Evolutionary conservation across 2,797 vertebrate genomes (phyloP).

Genomic region (Taeniopygia guttata): DNA sequence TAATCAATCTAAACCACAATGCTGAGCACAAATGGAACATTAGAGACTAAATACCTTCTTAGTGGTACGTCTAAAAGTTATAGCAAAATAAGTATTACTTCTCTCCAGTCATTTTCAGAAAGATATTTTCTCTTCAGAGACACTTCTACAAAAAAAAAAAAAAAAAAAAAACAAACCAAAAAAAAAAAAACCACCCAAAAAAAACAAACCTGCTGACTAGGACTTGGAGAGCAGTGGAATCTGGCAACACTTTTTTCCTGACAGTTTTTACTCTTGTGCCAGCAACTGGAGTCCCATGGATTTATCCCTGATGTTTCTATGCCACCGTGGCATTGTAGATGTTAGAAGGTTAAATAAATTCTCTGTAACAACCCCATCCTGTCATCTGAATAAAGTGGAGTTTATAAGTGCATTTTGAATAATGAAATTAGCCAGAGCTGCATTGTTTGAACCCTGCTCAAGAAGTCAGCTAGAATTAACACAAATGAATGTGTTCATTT

Average conservation of each 20-base stretch:
- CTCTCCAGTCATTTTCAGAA: not conserved
- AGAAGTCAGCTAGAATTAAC: not conserved
- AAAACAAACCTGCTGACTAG: not conserved
- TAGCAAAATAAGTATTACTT: not conserved
- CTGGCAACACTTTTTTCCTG: not conserved
- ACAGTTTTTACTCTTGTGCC: not conserved
- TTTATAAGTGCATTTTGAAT: not conserved
- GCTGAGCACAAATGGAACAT: not conserved
- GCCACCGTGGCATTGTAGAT: not conserved
- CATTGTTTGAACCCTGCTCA: not conserved
- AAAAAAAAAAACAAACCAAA: not conserved
- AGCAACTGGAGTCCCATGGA: not conserved
- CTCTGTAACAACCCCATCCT: not conserved
- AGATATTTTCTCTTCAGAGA: not conserved
- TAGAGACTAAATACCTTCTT: not conserved
- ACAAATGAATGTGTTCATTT: too few relatives aligned
- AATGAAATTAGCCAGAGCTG: not conserved
- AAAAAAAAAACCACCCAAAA: too few relatives aligned
- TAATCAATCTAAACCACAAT: not conserved
- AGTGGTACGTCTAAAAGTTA: not conserved
- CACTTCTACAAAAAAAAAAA: not conserved
- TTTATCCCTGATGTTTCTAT: not conserved
- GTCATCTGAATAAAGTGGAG: not conserved
- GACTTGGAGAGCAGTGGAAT: not conserved
- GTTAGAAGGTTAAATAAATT: not conserved